Conservation (phyloP, 2,888 invertebrate genomes). For the Adelphocoris suturalis region DNA sequence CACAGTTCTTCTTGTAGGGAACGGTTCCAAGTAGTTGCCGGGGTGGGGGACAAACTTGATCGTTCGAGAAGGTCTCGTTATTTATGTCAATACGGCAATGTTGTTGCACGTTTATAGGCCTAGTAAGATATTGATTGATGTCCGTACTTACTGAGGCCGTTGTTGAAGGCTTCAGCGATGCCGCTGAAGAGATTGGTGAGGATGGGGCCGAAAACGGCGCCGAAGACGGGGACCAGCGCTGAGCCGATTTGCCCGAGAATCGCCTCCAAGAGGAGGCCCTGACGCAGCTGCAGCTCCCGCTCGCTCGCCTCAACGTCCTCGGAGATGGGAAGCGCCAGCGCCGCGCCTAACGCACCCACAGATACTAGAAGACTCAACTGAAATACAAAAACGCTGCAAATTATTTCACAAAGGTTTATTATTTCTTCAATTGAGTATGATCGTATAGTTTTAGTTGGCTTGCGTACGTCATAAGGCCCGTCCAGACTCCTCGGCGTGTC, state of each 20-base stretch:
- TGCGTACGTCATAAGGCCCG: too few relatives aligned
- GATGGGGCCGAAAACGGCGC: conserved; percentile 60
- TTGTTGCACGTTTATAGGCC: too few relatives aligned
- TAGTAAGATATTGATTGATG: too few relatives aligned
- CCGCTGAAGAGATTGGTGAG: conserved; percentile 65
- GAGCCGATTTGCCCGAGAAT: conserved; percentile 60
- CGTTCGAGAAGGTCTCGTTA: too few relatives aligned
- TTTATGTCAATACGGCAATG: too few relatives aligned
- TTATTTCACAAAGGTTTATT: too few relatives aligned
- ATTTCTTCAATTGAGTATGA: too few relatives aligned
- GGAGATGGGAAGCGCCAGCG: conserved; percentile 43
- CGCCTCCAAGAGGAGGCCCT: conserved; percentile 8
- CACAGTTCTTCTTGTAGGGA: too few relatives aligned
- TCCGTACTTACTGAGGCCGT: conserved; percentile 61
- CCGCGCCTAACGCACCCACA: conserved; percentile 7
- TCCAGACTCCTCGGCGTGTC: too few relatives aligned
- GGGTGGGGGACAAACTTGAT: too few relatives aligned
- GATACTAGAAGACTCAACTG: conserved; percentile 24
- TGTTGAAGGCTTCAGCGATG: conserved; percentile 53
- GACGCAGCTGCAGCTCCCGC: not conserved
- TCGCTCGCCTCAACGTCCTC: not conserved
- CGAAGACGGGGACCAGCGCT: conserved; percentile 58
- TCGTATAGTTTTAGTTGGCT: too few relatives aligned
- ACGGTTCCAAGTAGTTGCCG: too few relatives aligned
- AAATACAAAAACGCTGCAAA: not conserved